Conservation (phyloP, 2,797 vertebrate species). For the Xenops minutus region DNA sequence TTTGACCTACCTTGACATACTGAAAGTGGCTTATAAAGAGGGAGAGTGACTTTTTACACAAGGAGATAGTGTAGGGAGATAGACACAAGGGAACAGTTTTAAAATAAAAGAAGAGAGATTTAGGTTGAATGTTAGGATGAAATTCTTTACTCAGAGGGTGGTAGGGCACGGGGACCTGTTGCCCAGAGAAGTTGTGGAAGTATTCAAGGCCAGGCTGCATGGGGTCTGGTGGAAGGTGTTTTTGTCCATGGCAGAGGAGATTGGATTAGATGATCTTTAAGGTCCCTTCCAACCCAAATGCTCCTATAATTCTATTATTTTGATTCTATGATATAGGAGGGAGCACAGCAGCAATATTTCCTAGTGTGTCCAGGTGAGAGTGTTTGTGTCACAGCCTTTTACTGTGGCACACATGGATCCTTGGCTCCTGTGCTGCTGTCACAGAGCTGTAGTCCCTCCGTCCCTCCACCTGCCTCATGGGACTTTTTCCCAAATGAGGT, state of each 20-base stretch:
- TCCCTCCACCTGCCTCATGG: not conserved
- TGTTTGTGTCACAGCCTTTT: not conserved
- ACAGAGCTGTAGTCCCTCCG: not conserved
- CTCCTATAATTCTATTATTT: not conserved
- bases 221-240: not conserved
- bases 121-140: not conserved
- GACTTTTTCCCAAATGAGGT: not conserved
- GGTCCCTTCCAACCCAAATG: not conserved
- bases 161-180: not conserved
- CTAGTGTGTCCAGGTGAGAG: not conserved
- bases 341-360: not conserved
- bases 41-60: not conserved
- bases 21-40: not conserved
- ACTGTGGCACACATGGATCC: not conserved
- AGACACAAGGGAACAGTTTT: not conserved
- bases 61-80: not conserved
- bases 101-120: not conserved
- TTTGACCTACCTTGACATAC: not conserved
- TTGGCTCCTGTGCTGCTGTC: not conserved
- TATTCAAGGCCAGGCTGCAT: not conserved
- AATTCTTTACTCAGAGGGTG: not conserved
- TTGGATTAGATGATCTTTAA: not conserved
- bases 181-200: not conserved
- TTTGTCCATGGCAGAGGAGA: rapidly evolving
- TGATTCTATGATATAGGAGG: not conserved